These are phyloP conservation scores for Euleptes europaea DNA, from an alignment of 2,113 vertebrate species.

Conservation along the genomic window DNA sequence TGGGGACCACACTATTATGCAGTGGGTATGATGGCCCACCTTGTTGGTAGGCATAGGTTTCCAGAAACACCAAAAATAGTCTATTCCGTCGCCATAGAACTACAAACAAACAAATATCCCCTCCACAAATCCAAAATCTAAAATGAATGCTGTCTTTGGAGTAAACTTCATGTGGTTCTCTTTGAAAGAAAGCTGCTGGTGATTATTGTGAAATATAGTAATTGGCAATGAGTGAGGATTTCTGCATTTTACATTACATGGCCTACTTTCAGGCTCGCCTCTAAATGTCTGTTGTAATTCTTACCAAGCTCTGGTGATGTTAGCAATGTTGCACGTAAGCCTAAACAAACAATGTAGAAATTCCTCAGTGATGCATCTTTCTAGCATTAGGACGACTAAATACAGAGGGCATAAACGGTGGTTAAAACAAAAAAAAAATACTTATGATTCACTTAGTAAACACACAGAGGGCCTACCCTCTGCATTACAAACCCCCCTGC, in stretches of 20 bases:
- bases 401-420: slow-evolving; percentile 38
- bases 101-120: not conserved
- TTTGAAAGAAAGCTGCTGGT: slow-evolving; percentile 4
- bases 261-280: not conserved
- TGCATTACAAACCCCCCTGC: slow-evolving; percentile 51
- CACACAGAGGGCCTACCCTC: slow-evolving; percentile 56
- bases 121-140: not conserved
- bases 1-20: not conserved
- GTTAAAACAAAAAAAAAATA: slow-evolving; percentile 55
- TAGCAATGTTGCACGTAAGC: not conserved
- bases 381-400: slow-evolving; percentile 4
- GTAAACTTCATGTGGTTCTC: not conserved
- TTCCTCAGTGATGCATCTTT: not conserved
- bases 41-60: not conserved
- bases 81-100: not conserved
- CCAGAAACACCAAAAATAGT: not conserved
- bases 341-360: slow-evolving; percentile 58
- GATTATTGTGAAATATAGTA: slow-evolving; percentile 5
- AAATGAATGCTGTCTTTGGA: not conserved
- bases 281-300: not conserved
- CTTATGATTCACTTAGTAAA: slow-evolving; percentile 59
- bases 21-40: not conserved
- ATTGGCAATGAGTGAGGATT: not conserved
- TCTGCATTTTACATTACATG: slow-evolving; percentile 23
- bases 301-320: not conserved